Percentiles rank a stretch among this genome's conserved stretches.
Evolutionary conservation across 1,140 invertebrate genomes (phyloP).

Genomic region (Phthorimaea operculella): DNA sequence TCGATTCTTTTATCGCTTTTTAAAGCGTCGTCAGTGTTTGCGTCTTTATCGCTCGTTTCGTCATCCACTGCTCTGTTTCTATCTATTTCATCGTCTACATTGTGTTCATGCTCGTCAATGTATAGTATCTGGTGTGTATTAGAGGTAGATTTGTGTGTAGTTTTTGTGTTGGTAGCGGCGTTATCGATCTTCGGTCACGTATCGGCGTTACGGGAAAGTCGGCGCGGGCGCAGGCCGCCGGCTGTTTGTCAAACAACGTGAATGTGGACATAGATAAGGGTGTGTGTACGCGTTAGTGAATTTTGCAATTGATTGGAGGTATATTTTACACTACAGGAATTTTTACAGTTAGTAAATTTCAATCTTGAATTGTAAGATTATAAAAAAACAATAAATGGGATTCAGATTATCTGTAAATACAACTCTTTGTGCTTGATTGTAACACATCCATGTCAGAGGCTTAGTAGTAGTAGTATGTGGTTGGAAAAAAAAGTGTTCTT

Average conservation of each 20-base stretch:
- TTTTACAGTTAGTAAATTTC: no score
- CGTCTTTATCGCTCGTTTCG: background rate
- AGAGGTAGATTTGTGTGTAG: background rate
- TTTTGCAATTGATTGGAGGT: background rate
- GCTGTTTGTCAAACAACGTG: constrained; percentile 1
- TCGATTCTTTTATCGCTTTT: background rate
- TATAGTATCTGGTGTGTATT: background rate
- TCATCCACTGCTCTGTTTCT: background rate
- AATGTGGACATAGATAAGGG: background rate
- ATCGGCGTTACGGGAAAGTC: constrained; percentile 6
- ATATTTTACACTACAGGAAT: no score
- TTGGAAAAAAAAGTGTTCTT: no score
- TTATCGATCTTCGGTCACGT: constrained; percentile 6
- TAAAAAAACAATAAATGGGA: no score
- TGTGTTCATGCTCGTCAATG: background rate
- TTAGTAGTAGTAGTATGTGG: no score
- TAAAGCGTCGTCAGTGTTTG: background rate
- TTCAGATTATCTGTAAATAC: no score
- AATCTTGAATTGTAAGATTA: no score
- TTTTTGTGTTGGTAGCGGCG: background rate
- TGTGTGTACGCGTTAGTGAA: background rate
- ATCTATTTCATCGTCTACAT: background rate
- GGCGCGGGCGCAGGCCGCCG: background rate
- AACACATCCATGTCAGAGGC: no score
- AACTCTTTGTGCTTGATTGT: no score